Percentiles rank a stretch among this genome's conserved stretches.
Conservation (phyloP, 2,888 invertebrate species). For the Coenonympha arcania region DNA sequence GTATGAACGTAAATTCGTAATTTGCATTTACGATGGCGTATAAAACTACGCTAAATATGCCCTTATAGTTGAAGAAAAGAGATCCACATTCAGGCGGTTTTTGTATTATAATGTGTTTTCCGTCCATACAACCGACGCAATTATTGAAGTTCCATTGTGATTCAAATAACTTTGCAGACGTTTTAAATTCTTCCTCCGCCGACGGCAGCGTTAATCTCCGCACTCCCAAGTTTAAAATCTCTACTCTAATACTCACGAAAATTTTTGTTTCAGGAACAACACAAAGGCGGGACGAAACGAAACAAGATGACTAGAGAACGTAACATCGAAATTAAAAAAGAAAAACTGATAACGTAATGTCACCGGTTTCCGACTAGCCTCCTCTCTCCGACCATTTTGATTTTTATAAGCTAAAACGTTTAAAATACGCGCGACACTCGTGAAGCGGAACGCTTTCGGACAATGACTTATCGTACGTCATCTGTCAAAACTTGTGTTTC, state of each 20-base stretch:
- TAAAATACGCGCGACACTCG: too few species aligned
- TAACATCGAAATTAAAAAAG: slow-evolving; percentile 4
- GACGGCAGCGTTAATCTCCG: slow-evolving; percentile 21
- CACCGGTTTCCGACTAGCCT: too few species aligned
- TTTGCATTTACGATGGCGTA: too few species aligned
- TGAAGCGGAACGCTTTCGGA: too few species aligned
- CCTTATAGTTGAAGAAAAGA: slow-evolving; percentile 20
- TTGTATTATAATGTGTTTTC: slow-evolving; percentile 20
- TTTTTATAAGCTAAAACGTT: too few species aligned
- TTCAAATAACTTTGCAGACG: slow-evolving; percentile 23
- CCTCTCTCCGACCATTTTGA: too few species aligned
- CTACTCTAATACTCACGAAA: neutral
- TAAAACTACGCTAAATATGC: slow-evolving; percentile 15
- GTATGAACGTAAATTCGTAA: too few species aligned
- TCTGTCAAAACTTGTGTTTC: too few species aligned
- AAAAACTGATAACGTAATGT: slow-evolving; percentile 1
- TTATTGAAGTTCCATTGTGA: slow-evolving; percentile 23
- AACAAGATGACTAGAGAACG: slow-evolving; percentile 1
- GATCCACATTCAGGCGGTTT: slow-evolving; percentile 20
- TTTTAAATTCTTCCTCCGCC: slow-evolving; percentile 21
- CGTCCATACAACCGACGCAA: slow-evolving; percentile 17
- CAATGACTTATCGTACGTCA: too few species aligned
- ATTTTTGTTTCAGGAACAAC: slow-evolving; percentile 1
- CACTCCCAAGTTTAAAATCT: neutral
- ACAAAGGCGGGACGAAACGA: neutral